Evolutionary conservation across 1,140 invertebrate species (phyloP), one percentile per base, ranked within the genome.

Genomic region (Scaptomyza graminum): DNA sequence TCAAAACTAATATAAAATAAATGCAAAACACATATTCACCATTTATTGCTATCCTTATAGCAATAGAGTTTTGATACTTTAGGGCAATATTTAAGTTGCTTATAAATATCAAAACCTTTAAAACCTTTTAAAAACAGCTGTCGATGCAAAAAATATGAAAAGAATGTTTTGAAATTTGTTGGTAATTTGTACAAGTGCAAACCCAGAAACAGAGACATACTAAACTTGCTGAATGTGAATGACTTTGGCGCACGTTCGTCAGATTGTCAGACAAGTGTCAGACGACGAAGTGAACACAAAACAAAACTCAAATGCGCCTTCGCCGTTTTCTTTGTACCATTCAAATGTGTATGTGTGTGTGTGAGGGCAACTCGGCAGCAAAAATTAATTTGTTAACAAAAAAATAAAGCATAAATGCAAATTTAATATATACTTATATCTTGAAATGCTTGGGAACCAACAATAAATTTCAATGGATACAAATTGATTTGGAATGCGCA

Each of bases 381-480:
- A 16, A 50, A 64, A 64, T 43, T 70, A 55, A 64, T 76, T 79
- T 59, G 54, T 74, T 52, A 63, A 74, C 60, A 66, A 72, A 60
- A 60, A 34, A 79, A 62, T 69, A 79, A 74, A 55, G 43, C 39
- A 66, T 18, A 46, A 55, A 65, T 39, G 31, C 16, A 44, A 79
- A 62, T 54, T 49, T 43, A 77, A 64, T 67, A 51, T 57, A 54
- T 18, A n/a, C n/a, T n/a, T n/a, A 15, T 43, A 12, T 39, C 31
- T 41, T 39, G 34, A 41, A 54, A 56, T 79, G 39, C 49, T 47
- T 28, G 59, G 50, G n/a, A 41, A 34, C 56, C 50, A 49, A 50
- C 41, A 63, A 72, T 76, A 62, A 76, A 66, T 72, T 80, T 81
- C 31, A 80, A 72, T 81, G 67, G 52, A 57, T 76, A 67, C 77